Evolutionary conservation across 2,113 vertebrate species (phyloP), one percentile per base, ranked within the genome.

Genomic region (Sterrhoptilus dennistouni): DNA sequence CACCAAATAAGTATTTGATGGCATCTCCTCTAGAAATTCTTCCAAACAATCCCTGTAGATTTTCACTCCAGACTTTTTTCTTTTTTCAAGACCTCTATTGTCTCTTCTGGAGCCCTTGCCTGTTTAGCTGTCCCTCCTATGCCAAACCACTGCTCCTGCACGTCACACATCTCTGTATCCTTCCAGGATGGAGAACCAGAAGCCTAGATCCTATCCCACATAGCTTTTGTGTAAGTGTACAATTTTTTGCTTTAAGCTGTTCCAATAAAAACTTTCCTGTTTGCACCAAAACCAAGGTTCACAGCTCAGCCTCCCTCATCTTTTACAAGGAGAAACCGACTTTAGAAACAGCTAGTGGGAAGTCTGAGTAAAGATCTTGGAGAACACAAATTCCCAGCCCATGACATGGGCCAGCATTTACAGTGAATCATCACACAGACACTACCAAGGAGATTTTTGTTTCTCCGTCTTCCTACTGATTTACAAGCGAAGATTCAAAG

Each of bases 231-330:
- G 0, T 3, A 81, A 88, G 64, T 19, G 70, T 3, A 69, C 63
- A 6, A 6, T 38, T 79, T 69, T 59, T 77, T 80, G 61, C 33
- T 90, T 96, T 47, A 93, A 93, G 47, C 45, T 75, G 52, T 78
- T 96, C 83, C 86, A 95, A 75, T 56, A 72, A 92, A 92, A 91
- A 78, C 65, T 91, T 92, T 50, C 72, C 80, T 89, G 80, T 91
- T 89, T 59, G 83, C 86, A 78, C 42, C 60, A 90, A 66, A 92
- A 86, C 5, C 86, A 89, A 96, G 76, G 44, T 93, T 95, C 93
- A 78, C 15, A 70, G 89, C 59, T 90, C 83, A 78, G 80, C 35
- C 52, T 44, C 56, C 56, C 47, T 56, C 52, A 52, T 28, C 69
- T 89, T 24, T 52, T 83, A 47, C 14, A 89, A 64, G 10, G 28